Evolutionary conservation across 1,140 invertebrate species (phyloP), one percentile per base, ranked within the genome.

Genomic region (Bradysia coprophila): DNA sequence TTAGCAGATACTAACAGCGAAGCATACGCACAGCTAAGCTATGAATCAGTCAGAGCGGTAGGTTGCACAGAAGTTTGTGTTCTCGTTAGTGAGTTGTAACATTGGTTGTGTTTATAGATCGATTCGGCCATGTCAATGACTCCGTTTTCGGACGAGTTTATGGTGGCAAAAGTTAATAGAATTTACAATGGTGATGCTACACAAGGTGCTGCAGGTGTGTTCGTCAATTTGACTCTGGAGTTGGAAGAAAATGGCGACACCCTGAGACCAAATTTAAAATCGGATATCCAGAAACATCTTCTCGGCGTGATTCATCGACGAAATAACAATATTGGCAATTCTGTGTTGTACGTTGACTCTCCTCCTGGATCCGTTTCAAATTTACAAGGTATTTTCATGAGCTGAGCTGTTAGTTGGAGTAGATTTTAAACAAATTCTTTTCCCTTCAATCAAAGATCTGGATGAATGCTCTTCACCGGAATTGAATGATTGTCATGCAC

Each of bases 71-170:
- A 43, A 21, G 31, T 20, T 38, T 21, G 28, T 41, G 40, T 48
- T 15, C n/a, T 10, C n/a, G 19, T 4, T 16, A 34, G 11, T 13
- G 2, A 33, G 5, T 24, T 23, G 18, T 20, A 3, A 22, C 28
- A 36, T 48, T 47, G 16, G n/a, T 42, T 33, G 45, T 20, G n/a
- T 48, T 55, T 54, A 33, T 51, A 89, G 84, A 69, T 90, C 50
- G 82, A 88, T 56, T 86, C 85, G 2, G 81, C 84, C 1, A 83
- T 90, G 71, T 83, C 81, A 0, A 87, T 89, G 79, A 90, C 86
- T 3, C 81, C 82, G 1, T 83, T 88, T 48, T 82, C 81, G 1
- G 78, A 85, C 50, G 79, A 84, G 46, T 91, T 87, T 53, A 71
- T 91, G 48, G 78, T 81, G 22, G 73, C 78, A 1, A 69, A 72